phyloP scores from a whole-genome alignment of 2,888 invertebrate species.

The Parthenolecanium corni region DNA sequence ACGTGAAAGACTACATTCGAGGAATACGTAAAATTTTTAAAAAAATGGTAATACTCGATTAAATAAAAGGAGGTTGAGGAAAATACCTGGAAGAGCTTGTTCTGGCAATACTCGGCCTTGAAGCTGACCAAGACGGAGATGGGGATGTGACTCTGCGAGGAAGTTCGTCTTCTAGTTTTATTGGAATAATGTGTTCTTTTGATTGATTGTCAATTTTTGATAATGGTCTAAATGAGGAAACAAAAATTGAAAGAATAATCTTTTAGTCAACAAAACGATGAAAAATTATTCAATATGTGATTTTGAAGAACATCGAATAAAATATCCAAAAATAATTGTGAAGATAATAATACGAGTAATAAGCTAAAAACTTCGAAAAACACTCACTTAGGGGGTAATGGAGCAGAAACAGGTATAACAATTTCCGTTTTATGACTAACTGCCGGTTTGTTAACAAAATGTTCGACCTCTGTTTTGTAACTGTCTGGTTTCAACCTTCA shows the following conservation, averaged over 20 bases:
- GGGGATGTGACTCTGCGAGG: constrained; percentile 39
- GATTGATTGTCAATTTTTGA: constrained; percentile 36
- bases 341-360: too few species aligned
- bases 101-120: constrained; percentile 28
- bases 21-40: constrained; percentile 35
- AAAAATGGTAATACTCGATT: constrained; percentile 1
- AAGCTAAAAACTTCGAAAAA: too few species aligned
- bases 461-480: constrained; percentile 51
- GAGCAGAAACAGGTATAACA: constrained; percentile 44
- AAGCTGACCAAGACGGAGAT: constrained; percentile 20
- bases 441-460: constrained; percentile 44
- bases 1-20: constrained; percentile 42
- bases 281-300: too few species aligned
- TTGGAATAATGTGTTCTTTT: constrained; percentile 57
- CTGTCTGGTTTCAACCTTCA: constrained; percentile 29
- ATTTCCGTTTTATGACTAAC: constrained; percentile 46
- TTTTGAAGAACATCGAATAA: too few species aligned
- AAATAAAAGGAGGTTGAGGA: neutral
- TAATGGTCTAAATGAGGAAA: constrained; percentile 40
- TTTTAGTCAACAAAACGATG: too few species aligned
- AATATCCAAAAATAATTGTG: too few species aligned
- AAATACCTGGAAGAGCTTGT: constrained; percentile 25
- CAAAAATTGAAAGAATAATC: constrained; percentile 12
- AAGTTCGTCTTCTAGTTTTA: constrained; percentile 42
- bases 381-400: constrained; percentile 30